Percentiles rank a stretch among this genome's conserved stretches.
Conservation (phyloP, 1,140 invertebrate genomes). For the Alviniconcha marisindica region DNA sequence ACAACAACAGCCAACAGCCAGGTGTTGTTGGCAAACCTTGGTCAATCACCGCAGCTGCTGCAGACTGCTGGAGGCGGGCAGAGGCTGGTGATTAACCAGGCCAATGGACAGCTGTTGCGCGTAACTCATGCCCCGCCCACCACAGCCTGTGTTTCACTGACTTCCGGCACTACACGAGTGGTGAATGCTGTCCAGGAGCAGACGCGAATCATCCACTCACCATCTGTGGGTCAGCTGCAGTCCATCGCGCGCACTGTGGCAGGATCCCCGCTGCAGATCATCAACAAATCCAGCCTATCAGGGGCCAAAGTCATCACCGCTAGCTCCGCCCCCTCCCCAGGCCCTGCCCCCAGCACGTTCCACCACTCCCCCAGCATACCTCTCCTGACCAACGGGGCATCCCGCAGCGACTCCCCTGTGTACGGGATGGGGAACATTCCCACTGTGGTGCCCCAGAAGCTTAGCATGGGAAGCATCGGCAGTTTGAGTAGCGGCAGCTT, state of each 20-base stretch:
- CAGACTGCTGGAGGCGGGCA: not conserved
- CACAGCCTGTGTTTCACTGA: not conserved
- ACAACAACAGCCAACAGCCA: not conserved
- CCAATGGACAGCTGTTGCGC: not conserved
- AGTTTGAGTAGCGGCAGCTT: not conserved
- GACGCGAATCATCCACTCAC: not conserved
- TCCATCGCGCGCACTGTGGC: not conserved
- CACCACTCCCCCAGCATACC: slow-evolving; percentile 11
- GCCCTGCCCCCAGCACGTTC: not conserved
- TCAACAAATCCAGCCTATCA: slow-evolving; percentile 43
- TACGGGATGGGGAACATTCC: slow-evolving; percentile 30
- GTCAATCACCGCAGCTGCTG: not conserved
- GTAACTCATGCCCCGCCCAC: not conserved
- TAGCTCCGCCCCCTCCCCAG: slow-evolving; percentile 10
- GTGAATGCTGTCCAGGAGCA: not conserved
- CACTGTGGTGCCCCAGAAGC: slow-evolving; percentile 28
- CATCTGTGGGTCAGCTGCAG: not conserved
- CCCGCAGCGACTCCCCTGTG: slow-evolving; percentile 25
- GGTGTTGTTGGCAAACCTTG: slow-evolving; percentile 6
- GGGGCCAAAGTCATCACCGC: slow-evolving; percentile 42
- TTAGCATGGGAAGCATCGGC: not conserved
- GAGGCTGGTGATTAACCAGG: not conserved
- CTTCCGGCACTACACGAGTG: not conserved
- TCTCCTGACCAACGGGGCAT: not conserved
- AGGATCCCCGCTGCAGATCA: slow-evolving; percentile 48